Evolutionary conservation across 2,888 invertebrate species (phyloP).

Genomic region (Sphinx pinastri): DNA sequence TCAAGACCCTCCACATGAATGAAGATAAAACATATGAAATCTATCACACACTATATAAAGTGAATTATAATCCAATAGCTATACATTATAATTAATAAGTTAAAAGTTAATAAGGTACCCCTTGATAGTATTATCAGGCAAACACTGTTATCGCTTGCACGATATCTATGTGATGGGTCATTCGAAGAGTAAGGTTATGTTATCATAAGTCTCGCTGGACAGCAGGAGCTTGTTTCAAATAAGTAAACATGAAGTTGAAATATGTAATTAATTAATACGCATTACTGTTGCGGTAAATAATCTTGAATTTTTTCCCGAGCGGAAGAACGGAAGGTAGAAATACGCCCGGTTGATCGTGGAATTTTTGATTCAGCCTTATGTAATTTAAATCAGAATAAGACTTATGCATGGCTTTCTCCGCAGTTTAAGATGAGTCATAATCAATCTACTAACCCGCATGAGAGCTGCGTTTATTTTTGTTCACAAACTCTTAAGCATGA

Average conservation of each 20-base stretch:
- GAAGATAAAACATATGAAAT: not conserved
- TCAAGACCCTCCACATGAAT: too few species aligned
- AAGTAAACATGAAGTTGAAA: constrained; percentile 8
- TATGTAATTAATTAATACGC: constrained; percentile 12
- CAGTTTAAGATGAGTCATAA: too few species aligned
- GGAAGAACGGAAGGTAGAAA: too few species aligned
- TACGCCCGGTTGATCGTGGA: too few species aligned
- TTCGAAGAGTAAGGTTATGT: constrained; percentile 26
- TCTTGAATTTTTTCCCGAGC: constrained; percentile 12
- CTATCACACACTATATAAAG: not conserved
- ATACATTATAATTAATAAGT: constrained; percentile 6
- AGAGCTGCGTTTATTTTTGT: too few species aligned
- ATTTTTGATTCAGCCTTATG: too few species aligned
- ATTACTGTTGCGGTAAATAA: not conserved
- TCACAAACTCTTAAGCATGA: too few species aligned
- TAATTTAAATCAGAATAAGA: too few species aligned
- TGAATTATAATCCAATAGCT: constrained; percentile 3
- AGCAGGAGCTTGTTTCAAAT: constrained; percentile 11
- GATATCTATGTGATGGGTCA: constrained; percentile 28
- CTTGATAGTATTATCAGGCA: constrained; percentile 24
- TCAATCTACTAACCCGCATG: too few species aligned
- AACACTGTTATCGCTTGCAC: constrained; percentile 18
- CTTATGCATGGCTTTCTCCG: too few species aligned
- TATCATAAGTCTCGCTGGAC: constrained; percentile 24
- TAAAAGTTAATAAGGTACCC: constrained; percentile 23